Base-by-base conservation (phyloP, 1,140 invertebrate genomes). In the Drosophila varians region DNA sequence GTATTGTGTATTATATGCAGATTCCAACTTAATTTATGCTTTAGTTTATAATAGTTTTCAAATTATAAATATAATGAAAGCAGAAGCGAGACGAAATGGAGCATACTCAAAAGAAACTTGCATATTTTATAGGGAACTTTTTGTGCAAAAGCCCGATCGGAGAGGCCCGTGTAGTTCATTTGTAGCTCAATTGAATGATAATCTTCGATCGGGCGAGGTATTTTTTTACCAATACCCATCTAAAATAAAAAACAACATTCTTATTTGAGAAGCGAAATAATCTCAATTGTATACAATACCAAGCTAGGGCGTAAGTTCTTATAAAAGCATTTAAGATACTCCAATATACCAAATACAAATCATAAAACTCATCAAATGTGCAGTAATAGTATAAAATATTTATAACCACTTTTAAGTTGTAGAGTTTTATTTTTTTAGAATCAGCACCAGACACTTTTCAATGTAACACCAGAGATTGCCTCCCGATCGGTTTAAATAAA, bases 101-200 rank as follows among this genome's bases (percentile, higher is more conserved):
- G 52, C 74, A 84, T 82, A 82, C 78, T 83, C 78, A 76, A 69
- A 60, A 47, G 9, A 28, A 73, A 61, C 49, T 65, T 40, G 47
- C 48, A 74, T 84, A 73, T 76, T 76, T 84, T 84, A 46, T 72
- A 72, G 21, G 52, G 25, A 56, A 71, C 53, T 80, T 76, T n/a
- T 77, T 40, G 36, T 53, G 56, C 38, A 43, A 43, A 28, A 34
- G 53, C 26, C 46, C 46, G 23, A 45, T 69, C 55, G 34, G 21
- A 53, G 64, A 42, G 38, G 46, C 65, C 57, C 31, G 60, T 53
- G 51, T 74, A 71, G 74, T 65, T 18, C 57, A 77, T 55, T 75
- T 52, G 43, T 77, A 69, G 52, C 57, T 49, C 54, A 6, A 60
- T 43, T 21, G n/a, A 28, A 25, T 49, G 6, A 46, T 25, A 42